Evolutionary conservation across 2,113 vertebrate genomes (phyloP).

Genomic region (Lepus timidus): DNA sequence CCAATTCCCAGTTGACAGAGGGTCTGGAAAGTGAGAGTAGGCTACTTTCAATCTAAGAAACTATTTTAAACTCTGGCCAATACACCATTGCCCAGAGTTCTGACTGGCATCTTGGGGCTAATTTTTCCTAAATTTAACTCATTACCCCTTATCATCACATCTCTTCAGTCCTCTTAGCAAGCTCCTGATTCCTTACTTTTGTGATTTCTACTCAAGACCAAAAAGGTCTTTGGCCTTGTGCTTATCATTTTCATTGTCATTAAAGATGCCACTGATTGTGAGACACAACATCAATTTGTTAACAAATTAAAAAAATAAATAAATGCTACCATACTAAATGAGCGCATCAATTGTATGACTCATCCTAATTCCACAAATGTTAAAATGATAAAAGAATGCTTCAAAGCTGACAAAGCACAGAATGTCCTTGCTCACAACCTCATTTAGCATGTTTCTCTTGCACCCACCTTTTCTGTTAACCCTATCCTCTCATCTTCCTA

Average conservation of each 20-base stretch:
- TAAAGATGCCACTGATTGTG: conserved; percentile 16
- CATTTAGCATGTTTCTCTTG: not conserved
- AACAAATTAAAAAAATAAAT: not conserved
- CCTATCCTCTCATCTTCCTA: not conserved
- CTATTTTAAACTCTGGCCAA: not conserved
- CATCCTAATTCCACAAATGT: conserved; percentile 33
- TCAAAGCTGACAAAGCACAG: conserved; percentile 34
- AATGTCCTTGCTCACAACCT: not conserved
- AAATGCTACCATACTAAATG: conserved; percentile 26
- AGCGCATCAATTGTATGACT: conserved; percentile 39
- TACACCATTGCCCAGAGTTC: not conserved
- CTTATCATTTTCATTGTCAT: conserved; percentile 16
- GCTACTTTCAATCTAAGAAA: not conserved
- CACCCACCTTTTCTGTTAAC: not conserved
- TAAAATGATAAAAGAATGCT: conserved; percentile 55
- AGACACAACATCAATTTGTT: conserved; percentile 27
- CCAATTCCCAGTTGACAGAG: not conserved
- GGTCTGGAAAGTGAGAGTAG: not conserved
- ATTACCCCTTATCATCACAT: not conserved
- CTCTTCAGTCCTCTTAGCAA: not conserved
- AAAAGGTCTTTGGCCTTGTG: not conserved
- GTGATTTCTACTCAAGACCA: not conserved
- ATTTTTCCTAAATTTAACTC: not conserved
- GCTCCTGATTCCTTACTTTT: not conserved
- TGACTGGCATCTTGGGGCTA: not conserved